Base-by-base conservation (phyloP, 2,797 vertebrate genomes). In the Tinamus major region DNA sequence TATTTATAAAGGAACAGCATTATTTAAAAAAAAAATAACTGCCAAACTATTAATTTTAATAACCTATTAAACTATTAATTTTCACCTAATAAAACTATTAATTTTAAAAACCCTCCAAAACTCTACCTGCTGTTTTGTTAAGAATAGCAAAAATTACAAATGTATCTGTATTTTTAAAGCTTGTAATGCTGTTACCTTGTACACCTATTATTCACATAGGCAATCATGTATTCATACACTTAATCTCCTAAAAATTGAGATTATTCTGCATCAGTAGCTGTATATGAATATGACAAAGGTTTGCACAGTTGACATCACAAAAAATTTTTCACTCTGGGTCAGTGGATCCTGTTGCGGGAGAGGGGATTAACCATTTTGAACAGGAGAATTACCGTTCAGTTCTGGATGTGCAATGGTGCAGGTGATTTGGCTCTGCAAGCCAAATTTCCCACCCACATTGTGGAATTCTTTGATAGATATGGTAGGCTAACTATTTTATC, bases 381-480 rank as follows among this genome's bases (percentile, higher is more conserved):
- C 26, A n/a, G 37, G 4, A 68, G 41, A 87, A 78, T 64, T 44
- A 27, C 10, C 44, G n/a, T 79, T 77, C 12, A 11, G 2, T 6
- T 91, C 37, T 0, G 0, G 13, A 75, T 62, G 26, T 67, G 42
- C 42, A 64, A 10, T 26, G 9, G 4, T 81, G 33, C 23, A 13
- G 0, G 0, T 72, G 49, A 48, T 44, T 59, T 49, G 23, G 29
- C 8, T 84, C 67, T 81, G 31, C n/a, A 86, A 86, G 3, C 10
- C 58, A 76, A 35, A 27, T 62, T 6, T 67, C 26, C 48, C 9
- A 9, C 59, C 78, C 79, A 33, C 26, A 48, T 51, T 76, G 59
- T 81, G 55, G 37, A 84, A 79, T 82, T 76, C 35, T 51, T 79
- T 86, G 84, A 81, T 87, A 90, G 70, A 65, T 65, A 84, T 0